phyloP scores from a whole-genome alignment of 2,797 vertebrate species.

The Ptychobarbus kaznakovi region DNA sequence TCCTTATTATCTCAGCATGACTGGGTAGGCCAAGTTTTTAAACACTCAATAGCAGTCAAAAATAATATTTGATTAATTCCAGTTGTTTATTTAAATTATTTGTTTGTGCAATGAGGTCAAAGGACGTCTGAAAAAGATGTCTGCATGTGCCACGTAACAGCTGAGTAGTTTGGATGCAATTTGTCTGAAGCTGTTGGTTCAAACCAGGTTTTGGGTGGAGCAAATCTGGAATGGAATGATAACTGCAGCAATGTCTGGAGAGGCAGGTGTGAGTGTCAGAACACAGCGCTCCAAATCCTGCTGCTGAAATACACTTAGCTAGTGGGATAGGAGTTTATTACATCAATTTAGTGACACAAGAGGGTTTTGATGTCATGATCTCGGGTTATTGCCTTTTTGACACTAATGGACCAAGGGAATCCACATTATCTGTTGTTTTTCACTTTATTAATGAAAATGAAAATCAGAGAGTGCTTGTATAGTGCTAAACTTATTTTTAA shows the following conservation, averaged over 20 bases:
- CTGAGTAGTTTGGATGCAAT: neutral
- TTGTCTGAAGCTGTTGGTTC: neutral
- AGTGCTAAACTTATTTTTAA: neutral
- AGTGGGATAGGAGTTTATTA: constrained; percentile 16
- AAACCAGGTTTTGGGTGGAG: constrained; percentile 4
- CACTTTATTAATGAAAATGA: neutral
- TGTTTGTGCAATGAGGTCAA: neutral
- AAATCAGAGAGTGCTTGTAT: neutral
- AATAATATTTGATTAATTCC: neutral
- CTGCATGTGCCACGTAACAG: neutral
- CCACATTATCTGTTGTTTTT: neutral
- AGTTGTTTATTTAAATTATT: neutral
- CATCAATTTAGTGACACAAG: neutral
- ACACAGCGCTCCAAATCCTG: constrained; percentile 35
- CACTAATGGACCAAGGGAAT: neutral
- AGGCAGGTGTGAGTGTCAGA: constrained; percentile 40
- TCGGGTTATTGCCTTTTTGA: constrained; percentile 38
- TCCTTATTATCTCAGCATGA: neutral
- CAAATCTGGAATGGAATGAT: constrained; percentile 28
- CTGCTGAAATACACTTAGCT: constrained; percentile 41
- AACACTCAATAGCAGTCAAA: neutral
- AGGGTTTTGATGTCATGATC: neutral
- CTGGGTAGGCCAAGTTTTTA: neutral
- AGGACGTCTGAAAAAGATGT: neutral
- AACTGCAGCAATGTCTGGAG: constrained; percentile 38